phyloP scores from a whole-genome alignment of 2,888 invertebrate genomes.

The Cyclophora punctaria region DNA sequence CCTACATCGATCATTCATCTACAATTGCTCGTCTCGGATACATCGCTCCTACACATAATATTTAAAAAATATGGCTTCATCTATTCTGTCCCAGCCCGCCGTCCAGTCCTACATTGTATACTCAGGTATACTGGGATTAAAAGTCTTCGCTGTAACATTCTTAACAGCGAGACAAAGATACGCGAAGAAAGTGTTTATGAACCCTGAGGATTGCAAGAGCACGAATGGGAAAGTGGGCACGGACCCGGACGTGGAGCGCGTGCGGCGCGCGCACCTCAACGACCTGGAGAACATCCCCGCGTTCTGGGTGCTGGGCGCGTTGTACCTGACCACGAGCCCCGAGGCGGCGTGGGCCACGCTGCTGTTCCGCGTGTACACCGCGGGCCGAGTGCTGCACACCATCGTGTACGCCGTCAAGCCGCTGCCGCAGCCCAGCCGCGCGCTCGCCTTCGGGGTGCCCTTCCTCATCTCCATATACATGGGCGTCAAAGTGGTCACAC shows the following conservation, averaged over 20 bases:
- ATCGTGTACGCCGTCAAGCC: conserved; percentile 78
- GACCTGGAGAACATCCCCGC: conserved; percentile 82
- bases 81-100: conserved; percentile 31
- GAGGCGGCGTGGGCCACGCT: conserved; percentile 31
- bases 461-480: conserved; percentile 43
- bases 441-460: conserved; percentile 39
- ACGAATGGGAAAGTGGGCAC: conserved; percentile 30
- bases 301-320: conserved; percentile 73
- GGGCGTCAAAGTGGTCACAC: conserved; percentile 39
- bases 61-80: conserved; percentile 19
- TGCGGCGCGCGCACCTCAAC: conserved; percentile 78
- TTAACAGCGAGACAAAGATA: conserved; percentile 35
- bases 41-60: conserved; percentile 4
- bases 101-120: conserved; percentile 45
- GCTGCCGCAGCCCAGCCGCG: conserved; percentile 72
- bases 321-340: conserved; percentile 76
- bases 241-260: conserved; percentile 54
- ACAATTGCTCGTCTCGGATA: conserved; percentile 3
- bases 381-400: conserved; percentile 74
- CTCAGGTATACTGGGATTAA: conserved; percentile 39
- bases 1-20: not conserved
- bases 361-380: conserved; percentile 62
- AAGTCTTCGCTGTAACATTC: conserved; percentile 34
- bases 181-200: conserved; percentile 44
- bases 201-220: conserved; percentile 36